phyloP scores from a whole-genome alignment of 2,888 invertebrate genomes.

The Orgyia antiqua region DNA sequence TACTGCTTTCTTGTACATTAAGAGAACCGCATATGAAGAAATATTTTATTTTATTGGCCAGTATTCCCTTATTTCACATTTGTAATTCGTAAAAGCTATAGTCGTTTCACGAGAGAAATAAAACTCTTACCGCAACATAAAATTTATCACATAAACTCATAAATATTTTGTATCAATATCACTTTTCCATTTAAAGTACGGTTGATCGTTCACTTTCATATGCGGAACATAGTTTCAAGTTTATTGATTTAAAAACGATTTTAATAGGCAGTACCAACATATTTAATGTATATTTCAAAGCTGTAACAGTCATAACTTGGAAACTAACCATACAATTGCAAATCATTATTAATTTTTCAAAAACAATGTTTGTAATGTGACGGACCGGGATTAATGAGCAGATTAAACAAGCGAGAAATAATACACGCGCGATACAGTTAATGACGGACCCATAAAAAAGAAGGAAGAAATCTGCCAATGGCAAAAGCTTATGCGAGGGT shows the following conservation, averaged over 20 bases:
- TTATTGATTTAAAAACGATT: conserved; percentile 23
- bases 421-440: conserved; percentile 63
- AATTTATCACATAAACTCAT: conserved; percentile 66
- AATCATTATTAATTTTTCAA: too few relatives aligned
- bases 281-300: too few relatives aligned
- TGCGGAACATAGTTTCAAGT: conserved; percentile 37
- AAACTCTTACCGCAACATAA: conserved; percentile 70
- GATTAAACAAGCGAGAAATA: conserved; percentile 55
- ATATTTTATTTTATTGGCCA: conserved; percentile 41
- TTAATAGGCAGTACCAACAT: too few relatives aligned
- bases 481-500: conserved; percentile 68
- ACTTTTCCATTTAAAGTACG: conserved; percentile 40
- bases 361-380: too few relatives aligned
- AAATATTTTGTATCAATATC: conserved; percentile 66
- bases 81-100: conserved; percentile 40
- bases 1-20: neutral
- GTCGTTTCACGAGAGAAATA: conserved; percentile 57
- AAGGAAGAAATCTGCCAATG: conserved; percentile 72
- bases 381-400: conserved; percentile 44
- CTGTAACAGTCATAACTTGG: too few relatives aligned
- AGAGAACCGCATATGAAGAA: conserved; percentile 23
- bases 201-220: conserved; percentile 33
- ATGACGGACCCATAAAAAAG: conserved; percentile 61
- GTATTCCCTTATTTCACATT: conserved; percentile 34
- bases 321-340: too few relatives aligned